Conservation (phyloP, 1,140 invertebrate species). For the Papilio dardanus region DNA sequence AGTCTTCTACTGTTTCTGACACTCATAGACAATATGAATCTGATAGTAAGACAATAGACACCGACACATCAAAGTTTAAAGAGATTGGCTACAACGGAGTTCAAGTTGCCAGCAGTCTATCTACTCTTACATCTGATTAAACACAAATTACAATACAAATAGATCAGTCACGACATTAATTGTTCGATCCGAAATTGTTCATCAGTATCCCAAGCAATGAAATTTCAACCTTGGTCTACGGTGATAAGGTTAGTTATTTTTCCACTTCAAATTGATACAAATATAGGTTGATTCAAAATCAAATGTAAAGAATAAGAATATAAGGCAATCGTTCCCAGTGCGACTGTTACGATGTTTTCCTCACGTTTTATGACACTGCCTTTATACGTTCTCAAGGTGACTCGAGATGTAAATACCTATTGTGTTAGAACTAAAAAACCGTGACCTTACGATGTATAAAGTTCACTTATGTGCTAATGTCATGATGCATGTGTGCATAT, state of each 20-base stretch:
- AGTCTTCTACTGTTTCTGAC: neutral
- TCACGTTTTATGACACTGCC: conserved; percentile 59
- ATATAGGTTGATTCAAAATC: conserved; percentile 37
- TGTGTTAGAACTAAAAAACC: conserved; percentile 78
- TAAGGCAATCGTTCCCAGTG: neutral
- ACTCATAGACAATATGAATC: conserved; percentile 19
- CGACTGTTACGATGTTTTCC: conserved; percentile 46
- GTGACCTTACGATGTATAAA: conserved; percentile 78
- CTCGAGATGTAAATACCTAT: conserved; percentile 77
- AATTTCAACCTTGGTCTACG: neutral
- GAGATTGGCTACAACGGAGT: conserved; percentile 46
- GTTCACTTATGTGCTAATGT: conserved; percentile 71
- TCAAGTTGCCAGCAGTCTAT: conserved; percentile 73
- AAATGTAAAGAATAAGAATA: conserved; percentile 48
- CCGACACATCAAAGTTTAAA: conserved; percentile 50
- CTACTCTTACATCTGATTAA: conserved; percentile 79
- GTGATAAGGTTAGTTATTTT: neutral
- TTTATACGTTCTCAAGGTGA: conserved; percentile 79
- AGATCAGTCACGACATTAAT: conserved; percentile 70
- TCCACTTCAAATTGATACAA: neutral
- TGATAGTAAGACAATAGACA: conserved; percentile 33
- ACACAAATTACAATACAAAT: conserved; percentile 81
- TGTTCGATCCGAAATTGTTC: neutral
- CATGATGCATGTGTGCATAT: conserved; percentile 50
- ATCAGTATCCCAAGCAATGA: neutral